These are phyloP conservation scores for Drosophila pandora DNA, from an alignment of 1,140 invertebrate species.

Conservation along the genomic window DNA sequence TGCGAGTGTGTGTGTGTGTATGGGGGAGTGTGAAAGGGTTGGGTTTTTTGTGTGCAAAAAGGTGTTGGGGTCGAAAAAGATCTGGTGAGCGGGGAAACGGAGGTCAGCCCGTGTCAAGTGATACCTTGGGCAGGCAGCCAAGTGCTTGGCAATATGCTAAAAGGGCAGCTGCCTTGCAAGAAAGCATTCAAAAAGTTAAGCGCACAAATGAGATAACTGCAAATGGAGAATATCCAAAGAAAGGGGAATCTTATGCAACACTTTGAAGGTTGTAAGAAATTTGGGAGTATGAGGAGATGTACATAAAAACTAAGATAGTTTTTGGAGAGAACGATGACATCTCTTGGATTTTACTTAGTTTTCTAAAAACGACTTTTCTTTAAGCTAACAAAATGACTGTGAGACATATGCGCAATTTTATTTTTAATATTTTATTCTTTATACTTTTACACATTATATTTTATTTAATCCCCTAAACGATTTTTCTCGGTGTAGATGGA, in stretches of 20 bases:
- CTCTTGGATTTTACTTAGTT: too few species aligned
- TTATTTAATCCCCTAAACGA: background rate
- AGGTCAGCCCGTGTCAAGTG: constrained; percentile 42
- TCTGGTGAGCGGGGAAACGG: background rate
- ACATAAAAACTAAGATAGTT: background rate
- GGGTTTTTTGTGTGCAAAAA: constrained; percentile 8
- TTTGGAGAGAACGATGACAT: background rate
- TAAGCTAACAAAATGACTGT: too few species aligned
- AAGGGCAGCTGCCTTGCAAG: constrained; percentile 33
- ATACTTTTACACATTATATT: too few species aligned
- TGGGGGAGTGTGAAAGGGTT: background rate
- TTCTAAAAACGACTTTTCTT: too few species aligned
- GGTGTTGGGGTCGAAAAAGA: constrained; percentile 29
- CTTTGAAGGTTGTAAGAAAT: constrained; percentile 11
- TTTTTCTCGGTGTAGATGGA: background rate
- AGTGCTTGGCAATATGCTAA: constrained; percentile 52
- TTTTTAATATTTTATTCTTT: too few species aligned
- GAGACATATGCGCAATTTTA: too few species aligned
- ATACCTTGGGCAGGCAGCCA: constrained; percentile 47
- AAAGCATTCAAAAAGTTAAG: constrained; percentile 49
- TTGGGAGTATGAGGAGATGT: background rate
- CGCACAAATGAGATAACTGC: constrained; percentile 49
- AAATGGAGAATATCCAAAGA: constrained; percentile 12
- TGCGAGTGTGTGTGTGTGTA: constrained; percentile 37
- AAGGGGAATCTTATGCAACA: constrained; percentile 21